Evolutionary conservation across 2,797 vertebrate genomes (phyloP).

Genomic region (Acipenser transmontanus): DNA sequence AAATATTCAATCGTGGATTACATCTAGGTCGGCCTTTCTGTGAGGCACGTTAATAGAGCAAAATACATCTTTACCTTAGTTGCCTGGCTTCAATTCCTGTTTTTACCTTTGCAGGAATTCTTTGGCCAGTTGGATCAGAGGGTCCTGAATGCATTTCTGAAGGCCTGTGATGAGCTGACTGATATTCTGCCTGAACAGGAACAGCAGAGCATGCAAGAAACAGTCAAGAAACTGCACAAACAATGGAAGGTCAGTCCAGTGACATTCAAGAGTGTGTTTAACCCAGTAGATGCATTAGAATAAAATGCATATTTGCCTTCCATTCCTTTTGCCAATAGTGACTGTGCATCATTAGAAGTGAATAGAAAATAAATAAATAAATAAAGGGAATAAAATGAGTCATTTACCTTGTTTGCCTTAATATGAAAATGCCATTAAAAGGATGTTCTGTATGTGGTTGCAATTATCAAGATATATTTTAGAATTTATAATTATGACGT

Average conservation of each 20-base stretch:
- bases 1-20: too few relatives aligned
- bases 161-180: conserved; percentile 94
- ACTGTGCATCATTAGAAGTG: not conserved
- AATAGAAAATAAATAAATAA: not conserved
- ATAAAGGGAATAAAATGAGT: too few relatives aligned
- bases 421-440: too few relatives aligned
- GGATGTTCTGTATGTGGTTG: too few relatives aligned
- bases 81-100: not conserved
- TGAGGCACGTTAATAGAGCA: too few relatives aligned
- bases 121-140: conserved; percentile 90
- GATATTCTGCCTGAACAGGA: conserved; percentile 96
- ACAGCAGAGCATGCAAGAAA: conserved; percentile 87
- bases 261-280: not conserved
- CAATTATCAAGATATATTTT: too few relatives aligned
- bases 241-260: conserved; percentile 88
- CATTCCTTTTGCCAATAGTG: not conserved
- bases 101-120: conserved; percentile 71
- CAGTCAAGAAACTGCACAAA: conserved; percentile 87
- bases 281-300: not conserved
- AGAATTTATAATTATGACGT: too few relatives aligned
- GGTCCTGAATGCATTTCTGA: conserved; percentile 87
- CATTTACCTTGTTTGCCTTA: too few relatives aligned
- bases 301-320: not conserved
- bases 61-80: not conserved
- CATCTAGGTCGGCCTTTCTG: too few relatives aligned